Evolutionary conservation across 2,797 vertebrate species (phyloP).

Genomic region (Acrossocheilus wenchowensis): DNA sequence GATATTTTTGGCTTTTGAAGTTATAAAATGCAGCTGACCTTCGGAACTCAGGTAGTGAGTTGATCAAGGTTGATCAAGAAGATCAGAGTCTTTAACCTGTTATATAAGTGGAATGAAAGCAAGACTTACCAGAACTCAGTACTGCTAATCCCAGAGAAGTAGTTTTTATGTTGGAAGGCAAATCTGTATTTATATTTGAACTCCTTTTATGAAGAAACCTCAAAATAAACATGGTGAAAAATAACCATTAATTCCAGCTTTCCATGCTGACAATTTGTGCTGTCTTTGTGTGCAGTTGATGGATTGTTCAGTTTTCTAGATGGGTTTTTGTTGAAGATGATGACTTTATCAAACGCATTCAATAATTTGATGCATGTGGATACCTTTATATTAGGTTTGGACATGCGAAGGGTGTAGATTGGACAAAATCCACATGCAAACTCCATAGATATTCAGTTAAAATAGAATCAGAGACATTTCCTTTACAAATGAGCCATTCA

Average conservation of each 20-base stretch:
- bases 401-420: not conserved
- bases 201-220: not conserved
- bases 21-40: not conserved
- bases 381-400: not conserved
- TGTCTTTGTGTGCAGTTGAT: not conserved
- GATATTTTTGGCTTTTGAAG: not conserved
- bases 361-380: not conserved
- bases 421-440: too few species aligned
- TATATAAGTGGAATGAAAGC: slow-evolving; percentile 74
- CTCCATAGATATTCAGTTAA: not conserved
- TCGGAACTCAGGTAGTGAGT: not conserved
- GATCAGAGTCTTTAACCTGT: slow-evolving; percentile 69
- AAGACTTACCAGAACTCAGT: slow-evolving; percentile 31
- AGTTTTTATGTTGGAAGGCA: slow-evolving; percentile 16
- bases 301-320: not conserved
- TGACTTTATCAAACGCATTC: not conserved
- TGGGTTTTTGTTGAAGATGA: slow-evolving; percentile 1
- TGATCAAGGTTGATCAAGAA: slow-evolving; percentile 50
- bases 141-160: slow-evolving; percentile 63
- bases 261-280: not conserved
- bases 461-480: not conserved
- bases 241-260: not conserved
- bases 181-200: not conserved
- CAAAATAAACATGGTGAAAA: not conserved
- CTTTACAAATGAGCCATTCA: not conserved